A percentile compares a stretch with the other conserved stretches of the same genome.
phyloP scores from a whole-genome alignment of 2,797 vertebrate genomes.

The Discoglossus pictus region DNA sequence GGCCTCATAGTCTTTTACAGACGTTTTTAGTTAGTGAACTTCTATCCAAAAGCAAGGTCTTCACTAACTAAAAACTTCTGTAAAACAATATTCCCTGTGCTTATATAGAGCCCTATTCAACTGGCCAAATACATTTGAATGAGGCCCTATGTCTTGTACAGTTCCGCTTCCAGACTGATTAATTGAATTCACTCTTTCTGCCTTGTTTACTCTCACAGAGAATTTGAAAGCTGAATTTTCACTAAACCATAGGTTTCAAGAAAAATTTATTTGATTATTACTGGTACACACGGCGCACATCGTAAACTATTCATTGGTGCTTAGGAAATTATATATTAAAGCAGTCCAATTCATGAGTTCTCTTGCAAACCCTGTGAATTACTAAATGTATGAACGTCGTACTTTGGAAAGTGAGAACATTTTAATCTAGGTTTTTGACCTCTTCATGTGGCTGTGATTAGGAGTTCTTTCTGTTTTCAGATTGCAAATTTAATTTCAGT shows the following conservation, averaged over 20 bases:
- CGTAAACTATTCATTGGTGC: conserved; percentile 4
- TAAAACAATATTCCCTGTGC: too few species aligned
- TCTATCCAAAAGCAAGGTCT: too few species aligned
- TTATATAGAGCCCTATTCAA: too few species aligned
- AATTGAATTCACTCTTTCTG: too few species aligned
- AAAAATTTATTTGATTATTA: neutral
- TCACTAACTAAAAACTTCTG: too few species aligned
- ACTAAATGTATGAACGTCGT: neutral
- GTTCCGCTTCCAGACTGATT: too few species aligned
- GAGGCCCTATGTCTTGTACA: too few species aligned
- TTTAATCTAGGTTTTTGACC: conserved; percentile 2
- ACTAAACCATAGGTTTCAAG: conserved; percentile 13
- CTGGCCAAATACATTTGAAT: too few species aligned
- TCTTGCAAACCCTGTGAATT: neutral
- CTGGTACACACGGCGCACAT: neutral
- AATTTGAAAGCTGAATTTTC: conserved; percentile 16
- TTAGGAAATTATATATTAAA: neutral
- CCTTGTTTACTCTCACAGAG: too few species aligned
- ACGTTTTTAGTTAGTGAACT: too few species aligned
- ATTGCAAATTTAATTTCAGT: neutral
- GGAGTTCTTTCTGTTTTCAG: neutral
- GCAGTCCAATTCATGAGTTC: neutral
- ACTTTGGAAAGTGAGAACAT: neutral
- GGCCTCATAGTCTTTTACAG: too few species aligned
- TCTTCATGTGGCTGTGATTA: neutral